A percentile compares a stretch with the other conserved stretches of the same genome.
Evolutionary conservation across 1,140 invertebrate species (phyloP).

Genomic region (Armadillidium nasatum): DNA sequence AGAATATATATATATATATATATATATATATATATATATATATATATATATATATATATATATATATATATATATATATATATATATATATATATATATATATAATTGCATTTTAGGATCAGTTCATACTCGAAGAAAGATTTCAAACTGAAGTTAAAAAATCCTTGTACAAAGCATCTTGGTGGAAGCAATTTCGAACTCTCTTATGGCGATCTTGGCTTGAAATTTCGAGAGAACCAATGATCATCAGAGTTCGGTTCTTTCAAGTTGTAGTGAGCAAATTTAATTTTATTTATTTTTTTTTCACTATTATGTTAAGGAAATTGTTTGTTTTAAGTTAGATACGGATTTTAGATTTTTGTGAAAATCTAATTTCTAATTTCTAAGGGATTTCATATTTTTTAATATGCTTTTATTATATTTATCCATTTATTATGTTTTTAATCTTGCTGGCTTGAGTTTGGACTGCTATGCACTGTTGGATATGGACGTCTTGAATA

Average conservation of each 20-base stretch:
- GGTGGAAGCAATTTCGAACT: slow-evolving; percentile 80
- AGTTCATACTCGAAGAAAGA: slow-evolving; percentile 22
- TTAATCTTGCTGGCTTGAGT: too few relatives aligned
- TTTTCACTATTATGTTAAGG: too few relatives aligned
- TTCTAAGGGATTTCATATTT: too few relatives aligned
- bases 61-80: slow-evolving; percentile 6
- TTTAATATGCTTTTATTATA: too few relatives aligned
- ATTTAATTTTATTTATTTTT: too few relatives aligned
- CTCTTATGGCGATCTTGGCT: slow-evolving; percentile 87
- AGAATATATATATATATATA: not conserved
- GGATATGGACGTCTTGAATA: too few relatives aligned
- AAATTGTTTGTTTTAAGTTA: too few relatives aligned
- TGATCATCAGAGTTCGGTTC: slow-evolving; percentile 79
- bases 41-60: slow-evolving; percentile 6
- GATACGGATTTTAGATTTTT: too few relatives aligned
- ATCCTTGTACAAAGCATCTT: slow-evolving; percentile 75
- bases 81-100: not conserved
- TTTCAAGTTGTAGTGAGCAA: slow-evolving; percentile 79
- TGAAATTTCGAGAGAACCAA: slow-evolving; percentile 79
- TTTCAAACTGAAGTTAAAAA: slow-evolving; percentile 30
- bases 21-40: slow-evolving; percentile 6
- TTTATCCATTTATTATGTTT: too few relatives aligned
- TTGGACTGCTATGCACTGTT: too few relatives aligned
- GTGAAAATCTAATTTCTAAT: too few relatives aligned
- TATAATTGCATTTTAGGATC: not conserved